Base-by-base conservation (phyloP, 2,797 vertebrate genomes). In the Rhyacichthys aspro region DNA sequence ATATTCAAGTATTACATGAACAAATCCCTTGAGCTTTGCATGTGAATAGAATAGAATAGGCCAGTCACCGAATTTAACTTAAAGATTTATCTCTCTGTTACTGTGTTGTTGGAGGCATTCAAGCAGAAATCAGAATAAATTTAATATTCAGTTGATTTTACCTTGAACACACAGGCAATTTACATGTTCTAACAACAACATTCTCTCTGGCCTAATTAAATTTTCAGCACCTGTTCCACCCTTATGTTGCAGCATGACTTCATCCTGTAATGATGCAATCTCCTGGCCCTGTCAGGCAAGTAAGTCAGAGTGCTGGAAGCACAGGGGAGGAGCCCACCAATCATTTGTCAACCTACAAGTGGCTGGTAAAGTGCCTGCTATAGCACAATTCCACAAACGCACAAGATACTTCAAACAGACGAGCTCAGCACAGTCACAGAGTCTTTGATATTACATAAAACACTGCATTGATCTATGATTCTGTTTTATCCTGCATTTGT, bases 261-360 rank as follows among this genome's bases (percentile, higher is more conserved):
- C 92, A 93, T 92, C 82, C 76, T 81, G 52, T 83, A 82, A 88
- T 93, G 91, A 92, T 90, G 90, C 88, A 93, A 91, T 88, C 84
- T 63, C 69, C 58, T 36, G 77, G 83, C 72, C 80, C 73, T 80
- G 78, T 81, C 79, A 78, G 86, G 84, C 87, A 53, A 53, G 50
- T 53, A 86, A 87, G 87, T 57, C 55, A 34, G 61, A 74, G 72
- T 58, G 32, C 64, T 50, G 39, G 72, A 67, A 62, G 60, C 44
- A 36, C 59, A 81, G 67, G 49, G 72, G 67, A 79, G 68, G 68
- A 76, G 77, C 67, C 76, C 76, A 79, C 79, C 75, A 76, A 75
- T 89, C 85, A 85, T 89, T 77, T 88, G 78, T 90, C 86, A 86
- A 79, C 73, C 86, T 85, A 84, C 78, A 73, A 79, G 82, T 77